Evolutionary conservation across 2,888 invertebrate genomes (phyloP), one percentile per base, ranked within the genome.

Genomic region (Xestia rhomboidea): DNA sequence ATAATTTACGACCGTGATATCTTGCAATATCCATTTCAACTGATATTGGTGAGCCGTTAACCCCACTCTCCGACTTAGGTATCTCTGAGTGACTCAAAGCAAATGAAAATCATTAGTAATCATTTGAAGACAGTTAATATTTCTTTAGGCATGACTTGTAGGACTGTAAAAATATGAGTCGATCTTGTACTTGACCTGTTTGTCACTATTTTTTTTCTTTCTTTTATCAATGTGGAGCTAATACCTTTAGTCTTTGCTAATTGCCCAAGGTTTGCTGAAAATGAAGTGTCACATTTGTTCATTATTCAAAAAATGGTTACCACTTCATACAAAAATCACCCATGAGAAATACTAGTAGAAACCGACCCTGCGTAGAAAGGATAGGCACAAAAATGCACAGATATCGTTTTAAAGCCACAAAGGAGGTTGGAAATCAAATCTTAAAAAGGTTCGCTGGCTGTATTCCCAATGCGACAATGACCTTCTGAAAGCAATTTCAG

Each of bases 151-250:
- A 54, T 54, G n/a, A 54, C 51, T 54, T 46, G 21, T 54, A n/a
- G n/a, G 24, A n/a, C n/a, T n/a, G 5, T n/a, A n/a, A 51, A 51
- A 51, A n/a, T 24, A n/a, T 54, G 5, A 54, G 51, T 5, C 24
- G 5, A 54, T 4, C 15, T 41, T 76, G 57, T 85, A 76, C 82
- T 84, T 84, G 79, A 84, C 85, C 82, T 66, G 63, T 85, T 77
- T 74, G 51, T 69, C 46, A 63, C 18, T 8, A 70, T 68, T 66
- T 77, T 77, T 57, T 72, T 38, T 81, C 46, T 62, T 57, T 57
- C 21, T 68, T 77, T 77, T 73, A 84, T 84, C 77, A 84, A 75
- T 69, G 64, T 34, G 6, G 46, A 73, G 76, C 54, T 73, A 84
- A 84, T 72, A 51, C 60, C 38, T 70, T 68, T 11, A 72, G 63